These are phyloP conservation scores for Micropoecilia bifurca DNA, from an alignment of 2,797 vertebrate genomes.

Conservation along the genomic window DNA sequence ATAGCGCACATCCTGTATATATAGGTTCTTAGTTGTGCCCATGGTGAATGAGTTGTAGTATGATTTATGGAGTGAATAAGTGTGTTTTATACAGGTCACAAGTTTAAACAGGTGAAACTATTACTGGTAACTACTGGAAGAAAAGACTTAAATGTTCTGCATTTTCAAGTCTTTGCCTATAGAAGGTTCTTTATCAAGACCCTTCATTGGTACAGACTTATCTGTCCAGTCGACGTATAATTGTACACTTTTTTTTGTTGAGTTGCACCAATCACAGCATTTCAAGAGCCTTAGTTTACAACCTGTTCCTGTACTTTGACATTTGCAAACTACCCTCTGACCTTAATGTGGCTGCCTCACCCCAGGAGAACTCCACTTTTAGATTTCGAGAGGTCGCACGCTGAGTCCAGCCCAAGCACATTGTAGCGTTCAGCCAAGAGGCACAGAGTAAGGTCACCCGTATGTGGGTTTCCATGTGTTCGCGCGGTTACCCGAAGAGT, in stretches of 20 bases:
- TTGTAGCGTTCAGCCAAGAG: constrained; percentile 53
- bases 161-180: constrained; percentile 32
- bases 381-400: constrained; percentile 64
- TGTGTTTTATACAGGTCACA: background rate
- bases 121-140: background rate
- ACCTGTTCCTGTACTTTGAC: constrained; percentile 55
- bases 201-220: constrained; percentile 5
- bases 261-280: constrained; percentile 25
- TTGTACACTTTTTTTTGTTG: background rate
- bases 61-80: background rate
- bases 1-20: background rate
- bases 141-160: constrained; percentile 9
- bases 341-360: constrained; percentile 60
- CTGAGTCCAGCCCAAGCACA: constrained; percentile 66
- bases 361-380: constrained; percentile 64
- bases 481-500: constrained; percentile 36
- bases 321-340: constrained; percentile 56
- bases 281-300: constrained; percentile 36
- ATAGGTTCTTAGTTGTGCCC: too few relatives aligned
- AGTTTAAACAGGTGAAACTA: background rate
- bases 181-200: constrained; percentile 5
- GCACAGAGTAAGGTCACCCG: constrained; percentile 57
- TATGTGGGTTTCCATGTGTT: constrained; percentile 40
- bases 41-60: background rate
- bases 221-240: background rate